Evolutionary conservation across 2,113 vertebrate species (phyloP).

Genomic region (Rhegmatorhina hoffmannsi): DNA sequence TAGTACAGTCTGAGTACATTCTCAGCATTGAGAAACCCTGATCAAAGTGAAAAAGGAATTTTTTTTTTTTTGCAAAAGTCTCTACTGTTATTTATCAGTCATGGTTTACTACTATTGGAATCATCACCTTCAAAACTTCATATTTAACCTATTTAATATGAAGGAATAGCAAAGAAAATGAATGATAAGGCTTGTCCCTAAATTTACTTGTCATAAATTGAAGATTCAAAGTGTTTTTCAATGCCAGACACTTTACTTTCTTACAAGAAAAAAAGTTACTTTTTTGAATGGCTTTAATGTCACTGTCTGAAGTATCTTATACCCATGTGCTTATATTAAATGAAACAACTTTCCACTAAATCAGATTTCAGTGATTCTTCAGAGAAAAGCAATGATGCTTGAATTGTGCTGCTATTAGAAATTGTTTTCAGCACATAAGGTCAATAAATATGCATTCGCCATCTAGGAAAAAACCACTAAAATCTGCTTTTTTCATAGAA

Average conservation of each 20-base stretch:
- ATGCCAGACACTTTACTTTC: neutral
- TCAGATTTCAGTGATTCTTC: neutral
- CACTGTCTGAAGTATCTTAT: neutral
- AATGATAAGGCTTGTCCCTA: neutral
- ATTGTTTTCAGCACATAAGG: constrained; percentile 20
- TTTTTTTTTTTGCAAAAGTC: neutral
- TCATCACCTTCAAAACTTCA: neutral
- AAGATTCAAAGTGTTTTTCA: neutral
- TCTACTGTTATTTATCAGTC: neutral
- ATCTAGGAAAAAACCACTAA: neutral
- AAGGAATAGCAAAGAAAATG: neutral
- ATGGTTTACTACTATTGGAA: neutral
- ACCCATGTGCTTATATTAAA: constrained; percentile 16
- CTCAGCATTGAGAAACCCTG: neutral
- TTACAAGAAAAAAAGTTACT: neutral
- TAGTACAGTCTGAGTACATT: neutral
- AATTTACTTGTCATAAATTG: neutral
- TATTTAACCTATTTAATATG: neutral
- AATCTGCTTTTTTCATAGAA: neutral
- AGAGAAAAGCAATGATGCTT: constrained; percentile 17
- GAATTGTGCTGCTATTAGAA: constrained; percentile 21
- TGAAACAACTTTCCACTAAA: neutral
- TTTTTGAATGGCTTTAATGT: neutral
- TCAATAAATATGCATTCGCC: neutral
- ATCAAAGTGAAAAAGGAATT: neutral